Evolutionary conservation across 2,113 vertebrate genomes (phyloP), one percentile per base, ranked within the genome.

Genomic region (Potamarius usumacintae): DNA sequence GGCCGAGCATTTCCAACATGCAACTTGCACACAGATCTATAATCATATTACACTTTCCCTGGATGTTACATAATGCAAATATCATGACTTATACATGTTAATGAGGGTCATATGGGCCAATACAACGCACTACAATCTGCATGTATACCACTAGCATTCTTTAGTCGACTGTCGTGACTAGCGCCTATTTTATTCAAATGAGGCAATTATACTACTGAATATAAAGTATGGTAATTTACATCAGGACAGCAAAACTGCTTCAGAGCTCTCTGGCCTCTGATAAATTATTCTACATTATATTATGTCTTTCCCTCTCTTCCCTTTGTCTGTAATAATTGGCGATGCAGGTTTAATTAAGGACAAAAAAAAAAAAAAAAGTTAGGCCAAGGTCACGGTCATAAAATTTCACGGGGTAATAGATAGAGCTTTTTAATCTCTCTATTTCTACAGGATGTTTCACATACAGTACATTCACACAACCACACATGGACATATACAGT

Each of bases 101-200:
- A 86, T 87, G 52, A 30, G 22, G 72, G 91, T 71, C 91, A 71
- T 88, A 80, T n/a, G 72, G 76, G 63, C n/a, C 81, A 90, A 88
- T 60, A 74, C 90, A 88, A 89, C 87, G 77, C 91, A 87, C 72
- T 83, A 55, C 20, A 57, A 57, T 80, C 65, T 88, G 82, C 90
- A 57, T 90, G 90, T 88, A 92, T 92, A 91, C 91, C 88, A 93
- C 94, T 93, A 93, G 92, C 91, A 93, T 94, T 91, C 86, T 86
- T 90, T 91, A 89, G 91, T 86, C 88, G 87, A 93, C 90, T 87
- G 85, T 87, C 81, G 86, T 63, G 88, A 88, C 87, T 74, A 57
- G 67, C 27, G 78, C 84, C 86, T 85, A 76, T 92, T 93, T 90
- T 89, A 87, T 89, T 90, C 85, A 85, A 89, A 86, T 90, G 85